Conservation (phyloP, 1,140 invertebrate species). For the Coptotermes formosanus region DNA sequence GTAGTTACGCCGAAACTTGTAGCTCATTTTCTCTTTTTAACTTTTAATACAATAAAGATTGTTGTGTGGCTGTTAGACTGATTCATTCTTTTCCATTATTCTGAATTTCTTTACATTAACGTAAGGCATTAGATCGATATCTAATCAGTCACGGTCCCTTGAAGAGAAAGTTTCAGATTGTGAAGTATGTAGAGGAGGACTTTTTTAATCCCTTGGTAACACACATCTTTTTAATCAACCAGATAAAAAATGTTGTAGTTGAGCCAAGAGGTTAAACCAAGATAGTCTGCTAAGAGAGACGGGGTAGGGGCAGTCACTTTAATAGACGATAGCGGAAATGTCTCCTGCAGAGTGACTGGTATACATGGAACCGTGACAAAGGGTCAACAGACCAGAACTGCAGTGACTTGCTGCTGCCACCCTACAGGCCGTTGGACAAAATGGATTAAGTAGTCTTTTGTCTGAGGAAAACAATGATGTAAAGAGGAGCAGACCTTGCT, state of each 20-base stretch:
- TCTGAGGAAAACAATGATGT: slow-evolving; percentile 12
- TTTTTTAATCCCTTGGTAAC: too few species aligned
- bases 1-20: too few species aligned
- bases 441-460: slow-evolving; percentile 19
- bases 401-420: neutral
- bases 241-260: neutral
- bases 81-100: too few species aligned
- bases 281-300: neutral
- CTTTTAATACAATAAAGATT: too few species aligned
- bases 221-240: too few species aligned
- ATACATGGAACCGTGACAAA: neutral
- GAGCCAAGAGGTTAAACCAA: neutral
- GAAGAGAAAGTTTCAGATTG: too few species aligned
- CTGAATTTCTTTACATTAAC: too few species aligned
- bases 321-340: neutral
- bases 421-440: neutral
- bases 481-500: neutral
- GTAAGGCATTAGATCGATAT: too few species aligned
- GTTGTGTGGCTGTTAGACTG: too few species aligned
- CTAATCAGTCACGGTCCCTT: too few species aligned
- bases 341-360: neutral
- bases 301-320: neutral
- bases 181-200: too few species aligned
- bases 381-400: slow-evolving; percentile 1
- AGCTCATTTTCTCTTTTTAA: too few species aligned